Base-by-base conservation (phyloP, 1,140 invertebrate species). In the Chrysomallon squamiferum region DNA sequence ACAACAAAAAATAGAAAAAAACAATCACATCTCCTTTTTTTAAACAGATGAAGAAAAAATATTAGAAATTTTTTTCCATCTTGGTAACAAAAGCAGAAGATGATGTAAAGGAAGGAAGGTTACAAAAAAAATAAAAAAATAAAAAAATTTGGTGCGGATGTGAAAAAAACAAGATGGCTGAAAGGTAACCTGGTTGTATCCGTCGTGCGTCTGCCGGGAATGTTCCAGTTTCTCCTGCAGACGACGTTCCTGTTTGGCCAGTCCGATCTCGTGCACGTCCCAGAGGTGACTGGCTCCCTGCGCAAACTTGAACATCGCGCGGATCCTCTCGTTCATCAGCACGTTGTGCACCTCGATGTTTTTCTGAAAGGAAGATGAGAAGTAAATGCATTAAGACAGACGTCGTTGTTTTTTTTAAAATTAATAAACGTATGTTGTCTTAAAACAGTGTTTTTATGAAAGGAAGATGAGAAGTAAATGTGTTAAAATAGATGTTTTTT, bases 191-290 rank as follows among this genome's bases (percentile, higher is more conserved):
- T 86, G 83, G 64, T 84, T 85, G 43, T 75, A 64, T 41, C 73
- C 73, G 70, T 86, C 83, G 66, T 86, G 83, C 2, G 76, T 57
- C 13, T 80, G 78, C 27, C 84, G 73, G 65, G 76, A 78, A 20
- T 71, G 68, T 29, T 84, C 80, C 45, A 86, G 74, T 59, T 81
- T 77, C 66, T 86, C 84, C 60, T 84, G 81, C 25, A 86, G 69
- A n/a, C 76, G 74, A 18, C 81, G 62, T 68, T 85, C 84, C 65
- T 80, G 79, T 50, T 79, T 77, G 15, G 82, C 81, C 33, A 86
- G 68, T 0, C 79, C 81, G 11, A 85, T 82, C 65, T 85, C 82
- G 65, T 86, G 84, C 7, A 83, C 63, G 65, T 86, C 84, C 84
- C 84, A 86, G 7, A 83, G 63, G 64, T 86, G 83, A 1, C 83